A percentile compares a stretch with the other conserved stretches of the same genome.
Evolutionary conservation across 2,797 vertebrate species (phyloP).

Genomic region (Enteromius radiatus): DNA sequence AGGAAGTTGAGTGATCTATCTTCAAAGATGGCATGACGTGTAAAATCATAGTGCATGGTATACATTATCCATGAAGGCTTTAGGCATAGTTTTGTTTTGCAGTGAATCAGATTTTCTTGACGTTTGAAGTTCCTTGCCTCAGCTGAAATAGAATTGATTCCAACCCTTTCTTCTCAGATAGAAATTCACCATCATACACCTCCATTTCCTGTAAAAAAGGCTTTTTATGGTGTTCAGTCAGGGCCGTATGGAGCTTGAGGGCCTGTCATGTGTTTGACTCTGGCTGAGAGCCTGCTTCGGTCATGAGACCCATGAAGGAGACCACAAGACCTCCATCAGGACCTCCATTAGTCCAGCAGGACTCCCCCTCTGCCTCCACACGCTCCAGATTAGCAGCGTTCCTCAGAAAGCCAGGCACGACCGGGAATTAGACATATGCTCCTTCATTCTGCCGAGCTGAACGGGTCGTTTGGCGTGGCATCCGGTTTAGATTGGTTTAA

Average conservation of each 20-base stretch:
- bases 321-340: constrained; percentile 77
- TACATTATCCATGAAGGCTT: background rate
- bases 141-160: constrained; percentile 9
- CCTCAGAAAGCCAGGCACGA: constrained; percentile 31
- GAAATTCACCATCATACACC: background rate
- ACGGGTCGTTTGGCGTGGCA: background rate
- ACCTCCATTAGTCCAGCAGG: constrained; percentile 69
- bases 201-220: constrained; percentile 11
- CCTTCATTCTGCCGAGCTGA: background rate
- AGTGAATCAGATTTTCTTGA: background rate
- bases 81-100: background rate
- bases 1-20: background rate
- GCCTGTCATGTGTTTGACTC: constrained; percentile 69
- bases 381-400: constrained; percentile 40
- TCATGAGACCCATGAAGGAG: constrained; percentile 70
- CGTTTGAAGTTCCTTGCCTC: background rate
- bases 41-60: background rate
- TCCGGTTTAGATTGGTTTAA: constrained; percentile 1
- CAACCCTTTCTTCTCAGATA: constrained; percentile 3
- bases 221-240: background rate
- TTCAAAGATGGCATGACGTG: background rate
- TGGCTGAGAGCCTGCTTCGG: constrained; percentile 47
- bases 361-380: constrained; percentile 52
- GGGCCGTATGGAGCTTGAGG: constrained; percentile 25
- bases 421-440: constrained; percentile 22